Base-by-base conservation (phyloP, 2,113 vertebrate species). In the Salvelinus fontinalis region DNA sequence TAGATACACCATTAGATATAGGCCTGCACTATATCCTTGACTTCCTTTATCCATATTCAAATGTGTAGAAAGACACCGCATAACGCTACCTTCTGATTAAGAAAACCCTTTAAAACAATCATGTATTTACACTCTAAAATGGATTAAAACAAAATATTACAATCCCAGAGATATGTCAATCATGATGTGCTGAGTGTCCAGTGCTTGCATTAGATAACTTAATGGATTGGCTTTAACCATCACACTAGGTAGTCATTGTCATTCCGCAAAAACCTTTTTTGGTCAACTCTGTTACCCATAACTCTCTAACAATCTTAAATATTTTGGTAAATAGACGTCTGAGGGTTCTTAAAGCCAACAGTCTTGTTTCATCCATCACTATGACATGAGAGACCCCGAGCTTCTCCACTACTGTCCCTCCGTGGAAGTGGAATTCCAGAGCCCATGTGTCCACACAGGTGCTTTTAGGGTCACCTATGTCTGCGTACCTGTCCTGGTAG, bases 351-450 rank as follows among this genome's bases (percentile, higher is more conserved):
- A 98, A 78, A 7, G 92, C 88, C 71, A 81, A 62, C 27, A 97
- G 67, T 54, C 93, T 93, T 2, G 87, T 92, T 59, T 98, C 94
- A 3, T 93, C 92, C 20, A 90, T 85, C 14, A 96, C 1, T 2
- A 99, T 60, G 2, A 97, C 95, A 59, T 98, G 97, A 1, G 98
- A 96, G 5, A 97, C 86, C 1, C 96, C 81, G 71, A 97, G 83
- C 76, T 1, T 29, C 54, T 88, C 64, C 34, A 87, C 89, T 51
- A 98, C 92, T 4, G 76, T 88, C 16, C 95, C 97, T 34, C 97
- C 97, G 39, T 95, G 91, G 87, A 95, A 97, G 3, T 93, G 90
- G n/a, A 99, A 93, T 79, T 98, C 95, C 83, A 98, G 87, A 14
- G 91, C 94, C 44, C 90, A 89, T 44, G 93, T 59, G 70, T 93